Base-by-base conservation (phyloP, 2,888 invertebrate genomes). In the Drosophila emarginata region DNA sequence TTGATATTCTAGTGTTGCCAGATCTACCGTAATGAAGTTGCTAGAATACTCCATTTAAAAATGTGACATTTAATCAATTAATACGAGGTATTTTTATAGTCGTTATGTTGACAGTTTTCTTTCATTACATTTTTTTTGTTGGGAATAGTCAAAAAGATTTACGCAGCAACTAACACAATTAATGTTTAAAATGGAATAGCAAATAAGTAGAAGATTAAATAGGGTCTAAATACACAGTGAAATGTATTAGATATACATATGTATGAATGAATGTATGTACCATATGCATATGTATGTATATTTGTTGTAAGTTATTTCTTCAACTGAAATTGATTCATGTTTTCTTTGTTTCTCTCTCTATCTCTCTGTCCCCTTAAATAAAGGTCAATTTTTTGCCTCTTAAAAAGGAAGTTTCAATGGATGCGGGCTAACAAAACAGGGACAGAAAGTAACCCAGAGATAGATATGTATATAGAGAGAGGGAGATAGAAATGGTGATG, bases 321-420 rank as follows among this genome's bases (percentile, higher is more conserved):
- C 28, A 28, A 14, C 14, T 28, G 9, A 53, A 53, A 53, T 53
- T 28, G 15, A 54, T 28, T 14, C 28, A 23, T 39, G 11, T n/a
- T 15, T 15, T 28, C 2, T 69, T 36, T 36, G 32, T 3, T 5
- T 5, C 7, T n/a, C 12, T 45, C 69, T 68, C 54, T n/a, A n/a
- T 51, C 39, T 37, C 15, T 18, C 21, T 36, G 11, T n/a, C 40
- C 23, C 69, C 53, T 36, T 39, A 26, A 61, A 63, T 53, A 79
- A 70, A 67, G 82, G 81, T 80, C 79, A 84, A 67, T 65, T 70
- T 65, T 53, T 68, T 63, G 61, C 26, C 54, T 62, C 21, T 58
- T 75, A 79, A 85, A 70, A 79, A 82, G 82, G 86, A 85, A 85
- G 77, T 81, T 72, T 77, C 74, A 72, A 70, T 63, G 64, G 18